Evolutionary conservation across 2,113 vertebrate species (phyloP).

Genomic region (Phodopus roborovskii): DNA sequence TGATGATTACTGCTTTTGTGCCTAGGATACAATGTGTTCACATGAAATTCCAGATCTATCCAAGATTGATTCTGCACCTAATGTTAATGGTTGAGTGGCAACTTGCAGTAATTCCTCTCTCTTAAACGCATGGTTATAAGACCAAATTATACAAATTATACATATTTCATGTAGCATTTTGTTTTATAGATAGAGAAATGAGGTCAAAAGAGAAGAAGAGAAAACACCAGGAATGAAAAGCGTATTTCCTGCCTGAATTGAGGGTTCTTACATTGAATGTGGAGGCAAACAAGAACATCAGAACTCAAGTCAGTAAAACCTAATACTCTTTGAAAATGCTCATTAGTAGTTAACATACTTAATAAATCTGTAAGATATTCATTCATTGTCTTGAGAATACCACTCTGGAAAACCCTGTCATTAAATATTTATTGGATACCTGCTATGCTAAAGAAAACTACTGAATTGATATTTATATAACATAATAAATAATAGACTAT

Average conservation of each 20-base stretch:
- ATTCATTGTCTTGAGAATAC: background rate
- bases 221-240: background rate
- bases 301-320: constrained; percentile 31
- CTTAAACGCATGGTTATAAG: constrained; percentile 7
- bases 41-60: constrained; percentile 28
- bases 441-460: constrained; percentile 55
- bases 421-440: constrained; percentile 62
- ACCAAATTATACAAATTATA: constrained; percentile 10
- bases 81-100: background rate
- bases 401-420: background rate
- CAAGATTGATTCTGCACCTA: background rate
- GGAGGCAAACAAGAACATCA: background rate
- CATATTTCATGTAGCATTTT: background rate
- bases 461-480: constrained; percentile 40
- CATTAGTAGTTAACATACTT: background rate
- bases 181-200: constrained; percentile 43
- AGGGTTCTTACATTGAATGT: background rate
- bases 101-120: background rate
- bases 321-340: constrained; percentile 17
- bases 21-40: constrained; percentile 12
- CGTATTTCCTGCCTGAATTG: background rate
- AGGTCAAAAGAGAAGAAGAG: background rate
- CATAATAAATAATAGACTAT: constrained; percentile 62
- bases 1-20: constrained; percentile 58
- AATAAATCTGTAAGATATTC: background rate